Evolutionary conservation across 2,888 invertebrate species (phyloP), one percentile per base, ranked within the genome.

Genomic region (Melanargia galathea): DNA sequence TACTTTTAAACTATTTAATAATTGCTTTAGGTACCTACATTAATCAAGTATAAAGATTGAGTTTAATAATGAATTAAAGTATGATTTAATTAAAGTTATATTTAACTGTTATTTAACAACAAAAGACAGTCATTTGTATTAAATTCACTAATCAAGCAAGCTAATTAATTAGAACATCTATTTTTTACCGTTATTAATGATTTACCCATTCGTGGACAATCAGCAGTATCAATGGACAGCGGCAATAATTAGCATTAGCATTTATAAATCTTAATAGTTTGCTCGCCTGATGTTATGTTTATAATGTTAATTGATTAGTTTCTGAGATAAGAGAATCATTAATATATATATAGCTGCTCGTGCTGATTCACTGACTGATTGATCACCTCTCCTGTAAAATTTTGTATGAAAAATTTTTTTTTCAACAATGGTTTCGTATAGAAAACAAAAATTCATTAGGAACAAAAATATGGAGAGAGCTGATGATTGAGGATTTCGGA

Each of bases 221-320:
- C 18, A 46, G 22, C 18, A 52, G 51, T 45, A 57, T 57, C 20
- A 33, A 45, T 52, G 35, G 33, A 10, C 49, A 48, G n/a, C 49
- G n/a, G 10, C 38, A 33, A 56, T 26, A 26, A 30, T 30, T 30
- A 30, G 30, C 30, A 30, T 57, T 35, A 48, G 18, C 18, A 38
- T 60, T 43, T 43, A 40, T 16, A 26, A 22, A 33, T 35, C 16
- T 52, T 62, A 60, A 62, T 61, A 60, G 45, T 64, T 51, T 60
- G 56, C 10, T 60, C 30, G 60, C 54, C 26, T 58, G 18, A 63
- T 49, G 63, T 43, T 26, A 43, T 65, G 65, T 69, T 60, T 57
- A 55, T 64, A 65, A 68, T 40, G 55, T 55, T 40, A 5, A 40
- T 58, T 64, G 59, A 70, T 67, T 66, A 65, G 49, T 59, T 60